Conservation (phyloP, 2,888 invertebrate genomes). For the Allophyes oxyacanthae region DNA sequence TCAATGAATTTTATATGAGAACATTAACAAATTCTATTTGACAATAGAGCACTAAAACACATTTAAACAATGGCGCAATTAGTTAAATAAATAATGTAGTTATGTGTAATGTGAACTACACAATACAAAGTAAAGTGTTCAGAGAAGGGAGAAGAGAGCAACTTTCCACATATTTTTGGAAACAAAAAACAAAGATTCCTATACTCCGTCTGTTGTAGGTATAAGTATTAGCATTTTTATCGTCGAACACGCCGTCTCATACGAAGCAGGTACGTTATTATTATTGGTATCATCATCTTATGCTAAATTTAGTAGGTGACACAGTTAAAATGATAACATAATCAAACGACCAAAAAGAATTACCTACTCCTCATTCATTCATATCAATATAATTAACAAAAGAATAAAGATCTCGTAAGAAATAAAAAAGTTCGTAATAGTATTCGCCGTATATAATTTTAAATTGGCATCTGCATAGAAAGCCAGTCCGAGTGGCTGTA, state of each 20-base stretch:
- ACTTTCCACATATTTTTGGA: conserved; percentile 46
- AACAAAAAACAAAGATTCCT: conserved; percentile 46
- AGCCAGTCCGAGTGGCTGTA: conserved; percentile 61
- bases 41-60: not conserved
- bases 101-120: conserved; percentile 16
- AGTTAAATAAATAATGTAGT: conserved; percentile 7
- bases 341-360: conserved; percentile 5
- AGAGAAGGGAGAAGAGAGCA: conserved; percentile 14
- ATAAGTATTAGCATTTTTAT: conserved; percentile 67
- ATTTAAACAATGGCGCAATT: not conserved
- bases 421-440: conserved; percentile 6
- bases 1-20: conserved; percentile 17
- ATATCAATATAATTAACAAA: conserved; percentile 10
- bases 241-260: conserved; percentile 60
- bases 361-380: conserved; percentile 10
- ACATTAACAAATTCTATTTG: conserved; percentile 10
- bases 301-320: conserved; percentile 43
- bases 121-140: conserved; percentile 12
- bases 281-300: conserved; percentile 51
- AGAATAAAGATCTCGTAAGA: not conserved
- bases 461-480: conserved; percentile 67
- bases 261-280: conserved; percentile 57
- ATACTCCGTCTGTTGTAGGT: conserved; percentile 55
- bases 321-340: conserved; percentile 33
- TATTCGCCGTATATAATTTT: conserved; percentile 32